Percentiles rank a stretch among this genome's conserved stretches.
Evolutionary conservation across 2,888 invertebrate species (phyloP).

Genomic region (Phaonia tiefii): DNA sequence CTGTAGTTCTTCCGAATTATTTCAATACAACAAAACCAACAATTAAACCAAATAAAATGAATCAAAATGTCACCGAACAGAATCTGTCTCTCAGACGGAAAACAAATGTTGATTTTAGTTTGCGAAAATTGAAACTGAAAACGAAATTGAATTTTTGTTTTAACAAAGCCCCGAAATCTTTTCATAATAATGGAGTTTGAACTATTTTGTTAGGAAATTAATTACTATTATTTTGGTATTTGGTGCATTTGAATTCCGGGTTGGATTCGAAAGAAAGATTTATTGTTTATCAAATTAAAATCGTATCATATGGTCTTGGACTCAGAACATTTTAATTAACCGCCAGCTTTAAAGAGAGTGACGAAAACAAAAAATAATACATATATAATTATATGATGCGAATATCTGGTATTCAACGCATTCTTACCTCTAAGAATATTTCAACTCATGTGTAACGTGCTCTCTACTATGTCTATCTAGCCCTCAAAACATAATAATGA

Average conservation of each 20-base stretch:
- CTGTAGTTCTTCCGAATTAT: conserved; percentile 14
- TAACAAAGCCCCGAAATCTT: not conserved
- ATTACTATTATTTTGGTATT: conserved; percentile 7
- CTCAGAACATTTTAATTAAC: conserved; percentile 15
- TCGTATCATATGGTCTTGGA: not conserved
- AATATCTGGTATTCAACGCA: not conserved
- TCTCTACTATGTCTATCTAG: no score
- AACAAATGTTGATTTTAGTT: not conserved
- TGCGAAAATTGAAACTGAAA: conserved; percentile 1
- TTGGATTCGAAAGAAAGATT: not conserved
- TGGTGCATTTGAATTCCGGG: not conserved
- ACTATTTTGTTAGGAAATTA: not conserved
- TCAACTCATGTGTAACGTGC: conserved; percentile 27
- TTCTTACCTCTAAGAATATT: conserved; percentile 13
- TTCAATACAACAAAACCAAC: conserved; percentile 16
- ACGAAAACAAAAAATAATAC: not conserved
- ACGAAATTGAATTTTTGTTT: not conserved
- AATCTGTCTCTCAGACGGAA: no score
- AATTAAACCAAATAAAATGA: conserved; percentile 7
- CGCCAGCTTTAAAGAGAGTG: not conserved
- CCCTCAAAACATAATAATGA: conserved; percentile 6
- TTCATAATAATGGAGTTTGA: conserved; percentile 7
- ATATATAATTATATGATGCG: not conserved
- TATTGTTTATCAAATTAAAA: conserved; percentile 3
- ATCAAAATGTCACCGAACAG: conserved; percentile 1